Percentiles rank a stretch among this genome's conserved stretches.
phyloP scores from a whole-genome alignment of 2,888 invertebrate species.

The Hyposoter didymator region DNA sequence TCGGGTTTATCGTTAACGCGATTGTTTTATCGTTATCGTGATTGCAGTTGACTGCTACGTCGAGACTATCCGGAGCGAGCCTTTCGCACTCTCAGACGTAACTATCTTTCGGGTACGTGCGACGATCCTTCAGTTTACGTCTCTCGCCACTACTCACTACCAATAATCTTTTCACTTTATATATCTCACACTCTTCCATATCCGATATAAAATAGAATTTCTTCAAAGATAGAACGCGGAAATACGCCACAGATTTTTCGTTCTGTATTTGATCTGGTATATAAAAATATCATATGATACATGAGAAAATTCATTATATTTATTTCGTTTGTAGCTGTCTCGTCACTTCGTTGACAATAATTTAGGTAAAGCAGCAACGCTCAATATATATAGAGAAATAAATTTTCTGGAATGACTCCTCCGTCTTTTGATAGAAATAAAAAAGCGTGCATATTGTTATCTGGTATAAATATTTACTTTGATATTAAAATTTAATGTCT shows the following conservation, averaged over 20 bases:
- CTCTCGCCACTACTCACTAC: slow-evolving; percentile 25
- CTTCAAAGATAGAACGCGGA: background rate
- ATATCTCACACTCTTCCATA: slow-evolving; percentile 1
- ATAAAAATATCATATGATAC: background rate
- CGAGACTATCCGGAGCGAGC: slow-evolving; percentile 26
- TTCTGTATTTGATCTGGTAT: background rate
- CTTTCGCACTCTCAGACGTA: slow-evolving; percentile 18
- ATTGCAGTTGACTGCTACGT: slow-evolving; percentile 53
- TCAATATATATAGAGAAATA: background rate
- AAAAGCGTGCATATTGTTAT: background rate
- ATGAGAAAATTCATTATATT: background rate
- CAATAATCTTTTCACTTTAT: slow-evolving; percentile 10
- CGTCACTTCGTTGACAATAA: background rate
- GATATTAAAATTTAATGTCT: background rate
- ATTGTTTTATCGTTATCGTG: slow-evolving; percentile 62
- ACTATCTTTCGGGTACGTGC: slow-evolving; percentile 19
- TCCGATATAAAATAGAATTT: background rate
- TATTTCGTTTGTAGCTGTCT: background rate
- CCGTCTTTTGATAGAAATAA: background rate
- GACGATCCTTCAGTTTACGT: slow-evolving; percentile 21
- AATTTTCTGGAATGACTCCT: background rate
- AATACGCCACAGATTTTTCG: background rate
- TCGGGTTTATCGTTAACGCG: slow-evolving; percentile 53
- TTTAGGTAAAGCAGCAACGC: background rate
- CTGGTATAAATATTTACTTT: background rate